These are phyloP conservation scores for Lichenostomus cassidix DNA, from an alignment of 2,113 vertebrate species.

Conservation along the genomic window DNA sequence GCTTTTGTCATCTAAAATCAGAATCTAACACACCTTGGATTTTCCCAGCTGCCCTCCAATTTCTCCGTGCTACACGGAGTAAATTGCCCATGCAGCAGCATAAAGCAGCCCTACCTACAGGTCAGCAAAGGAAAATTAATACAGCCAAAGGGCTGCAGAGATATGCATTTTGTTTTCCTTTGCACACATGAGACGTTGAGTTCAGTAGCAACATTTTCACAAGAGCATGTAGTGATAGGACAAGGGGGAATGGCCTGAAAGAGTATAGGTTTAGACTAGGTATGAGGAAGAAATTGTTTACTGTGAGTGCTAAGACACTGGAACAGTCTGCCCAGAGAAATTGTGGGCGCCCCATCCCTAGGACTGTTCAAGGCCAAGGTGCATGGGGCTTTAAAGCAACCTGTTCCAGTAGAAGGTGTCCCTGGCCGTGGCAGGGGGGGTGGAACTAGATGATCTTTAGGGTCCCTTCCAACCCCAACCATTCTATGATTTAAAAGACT, in stretches of 20 bases:
- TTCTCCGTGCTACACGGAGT: not conserved
- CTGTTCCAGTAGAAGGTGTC: not conserved
- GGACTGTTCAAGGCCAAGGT: not conserved
- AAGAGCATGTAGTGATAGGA: not conserved
- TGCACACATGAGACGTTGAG: rapidly evolving
- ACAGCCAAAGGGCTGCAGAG: not conserved
- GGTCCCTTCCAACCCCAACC: not conserved
- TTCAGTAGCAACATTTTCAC: not conserved
- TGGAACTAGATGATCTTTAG: not conserved
- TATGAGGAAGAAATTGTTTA: not conserved
- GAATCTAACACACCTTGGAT: not conserved
- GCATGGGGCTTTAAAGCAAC: not conserved
- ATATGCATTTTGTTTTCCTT: not conserved
- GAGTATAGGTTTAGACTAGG: not conserved
- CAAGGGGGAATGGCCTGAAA: not conserved
- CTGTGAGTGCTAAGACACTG: not conserved
- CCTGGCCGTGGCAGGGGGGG: rapidly evolving
- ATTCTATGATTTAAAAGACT: not conserved
- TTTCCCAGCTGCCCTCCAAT: not conserved
- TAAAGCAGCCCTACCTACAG: not conserved
- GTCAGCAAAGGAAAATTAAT: slow-evolving; percentile 8
- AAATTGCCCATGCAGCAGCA: not conserved
- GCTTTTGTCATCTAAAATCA: not conserved
- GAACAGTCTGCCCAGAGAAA: not conserved
- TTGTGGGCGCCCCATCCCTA: not conserved